Conservation (phyloP, 1,140 invertebrate genomes). For the Whitmania pigra region DNA sequence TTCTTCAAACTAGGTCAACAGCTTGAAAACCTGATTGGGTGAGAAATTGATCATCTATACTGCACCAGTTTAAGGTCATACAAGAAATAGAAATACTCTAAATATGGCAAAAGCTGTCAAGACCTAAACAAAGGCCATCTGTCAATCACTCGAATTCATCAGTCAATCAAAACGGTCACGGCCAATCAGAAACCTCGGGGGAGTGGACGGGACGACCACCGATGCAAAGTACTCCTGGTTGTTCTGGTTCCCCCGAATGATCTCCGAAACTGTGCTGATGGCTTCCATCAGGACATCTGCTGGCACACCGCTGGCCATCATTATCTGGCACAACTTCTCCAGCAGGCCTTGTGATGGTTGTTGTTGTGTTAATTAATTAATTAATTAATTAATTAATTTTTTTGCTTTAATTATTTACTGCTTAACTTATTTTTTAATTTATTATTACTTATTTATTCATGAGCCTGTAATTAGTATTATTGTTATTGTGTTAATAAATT, state of each 20-base stretch:
- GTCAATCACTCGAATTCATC: neutral
- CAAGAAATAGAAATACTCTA: neutral
- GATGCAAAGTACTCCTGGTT: slow-evolving; percentile 86
- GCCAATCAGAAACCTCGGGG: slow-evolving; percentile 54
- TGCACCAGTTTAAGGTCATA: neutral
- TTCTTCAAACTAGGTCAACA: too few species aligned
- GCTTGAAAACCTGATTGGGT: too few species aligned
- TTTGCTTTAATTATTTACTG: too few species aligned
- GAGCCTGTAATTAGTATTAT: too few species aligned
- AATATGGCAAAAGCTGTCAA: neutral
- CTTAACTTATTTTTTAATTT: too few species aligned
- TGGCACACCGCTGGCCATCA: slow-evolving; percentile 91
- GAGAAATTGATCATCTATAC: too few species aligned
- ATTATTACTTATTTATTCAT: too few species aligned
- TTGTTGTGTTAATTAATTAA: too few species aligned
- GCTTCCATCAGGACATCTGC: slow-evolving; percentile 89
- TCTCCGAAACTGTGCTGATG: slow-evolving; percentile 85
- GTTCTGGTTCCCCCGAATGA: slow-evolving; percentile 71
- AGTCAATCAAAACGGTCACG: neutral
- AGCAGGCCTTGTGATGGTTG: slow-evolving; percentile 48
- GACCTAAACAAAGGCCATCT: too few species aligned
- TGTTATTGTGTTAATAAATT: too few species aligned
- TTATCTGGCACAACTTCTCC: slow-evolving; percentile 59
- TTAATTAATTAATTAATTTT: too few species aligned
- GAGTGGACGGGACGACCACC: slow-evolving; percentile 80